Evolutionary conservation across 2,888 invertebrate species (phyloP), one percentile per base, ranked within the genome.

Genomic region (Coenonympha glycerion): DNA sequence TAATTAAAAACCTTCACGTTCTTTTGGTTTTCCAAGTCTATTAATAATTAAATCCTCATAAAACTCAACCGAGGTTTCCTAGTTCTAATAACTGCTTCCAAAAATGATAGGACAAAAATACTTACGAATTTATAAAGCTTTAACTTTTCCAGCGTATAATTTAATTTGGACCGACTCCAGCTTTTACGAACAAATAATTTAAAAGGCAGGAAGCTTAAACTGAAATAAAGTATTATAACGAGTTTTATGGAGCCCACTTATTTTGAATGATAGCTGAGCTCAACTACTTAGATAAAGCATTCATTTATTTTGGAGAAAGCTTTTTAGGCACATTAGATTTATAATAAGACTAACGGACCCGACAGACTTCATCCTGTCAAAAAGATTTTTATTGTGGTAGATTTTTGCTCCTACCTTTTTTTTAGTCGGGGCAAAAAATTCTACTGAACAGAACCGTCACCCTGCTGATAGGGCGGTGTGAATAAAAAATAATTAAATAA

Each of bases 161-260:
- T 82, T 77, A 82, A 86, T 85, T 86, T 85, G 81, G 84, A 83
- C 70, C 72, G 65, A 71, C 70, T 80, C 83, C 85, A 85, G 78
- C 73, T 79, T 74, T 75, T 55, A 66, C 73, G 75, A 78, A 76
- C 77, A 82, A 79, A 84, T 84, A 79, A 82, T 82, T 84, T 84
- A 79, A 82, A 73, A 76, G 78, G 71, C 65, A 73, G 74, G 79
- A 76, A 85, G 82, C 78, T 80, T 85, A 79, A 79, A 77, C 80
- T 71, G 70, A 77, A 80, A 83, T 84, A 83, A 83, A 81, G 42
- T 79, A 83, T 84, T 76, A 76, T 77, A 80, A 79, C 69, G 77
- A 79, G 76, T 77, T 83, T 82, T 78, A 81, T 81, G 76, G 69
- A 66, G 69, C 70, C 67, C 71, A 68, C 73, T 73, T 71, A 79